Evolutionary conservation across 2,797 vertebrate genomes (phyloP).

Genomic region (Varecia variegata): DNA sequence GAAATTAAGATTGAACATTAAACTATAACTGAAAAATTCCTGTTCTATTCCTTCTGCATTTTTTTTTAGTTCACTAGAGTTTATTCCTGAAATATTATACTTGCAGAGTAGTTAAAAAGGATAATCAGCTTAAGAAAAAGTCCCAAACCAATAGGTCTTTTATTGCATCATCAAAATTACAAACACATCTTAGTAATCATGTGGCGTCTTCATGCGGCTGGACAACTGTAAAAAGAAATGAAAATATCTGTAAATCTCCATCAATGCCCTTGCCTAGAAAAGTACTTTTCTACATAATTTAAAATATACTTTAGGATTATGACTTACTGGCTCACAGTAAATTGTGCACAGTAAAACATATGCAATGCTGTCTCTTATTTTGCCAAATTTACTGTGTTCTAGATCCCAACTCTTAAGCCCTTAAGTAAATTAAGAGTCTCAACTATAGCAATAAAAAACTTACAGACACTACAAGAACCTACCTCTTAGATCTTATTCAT

Average conservation of each 20-base stretch:
- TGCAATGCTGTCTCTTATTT: neutral
- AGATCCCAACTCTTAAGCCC: neutral
- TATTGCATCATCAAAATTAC: slow-evolving; percentile 50
- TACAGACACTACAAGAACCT: neutral
- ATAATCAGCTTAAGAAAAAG: neutral
- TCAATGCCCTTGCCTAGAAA: neutral
- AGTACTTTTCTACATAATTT: neutral
- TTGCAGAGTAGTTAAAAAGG: neutral
- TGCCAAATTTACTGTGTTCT: neutral
- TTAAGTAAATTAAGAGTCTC: neutral
- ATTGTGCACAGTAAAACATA: neutral
- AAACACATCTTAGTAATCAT: neutral
- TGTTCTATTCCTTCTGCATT: neutral
- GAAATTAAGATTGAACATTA: neutral
- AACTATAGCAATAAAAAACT: neutral
- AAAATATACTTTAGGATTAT: neutral
- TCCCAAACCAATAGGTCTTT: slow-evolving; percentile 43
- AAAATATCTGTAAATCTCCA: slow-evolving; percentile 3
- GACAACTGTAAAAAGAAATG: slow-evolving; percentile 63
- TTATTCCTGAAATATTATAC: neutral
- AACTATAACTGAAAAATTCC: neutral
- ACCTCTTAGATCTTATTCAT: slow-evolving; percentile 87
- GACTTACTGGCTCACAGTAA: neutral
- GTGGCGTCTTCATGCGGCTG: neutral
- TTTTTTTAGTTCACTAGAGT: neutral